Conservation (phyloP, 2,113 vertebrate species). For the Lophotis ruficrista region DNA sequence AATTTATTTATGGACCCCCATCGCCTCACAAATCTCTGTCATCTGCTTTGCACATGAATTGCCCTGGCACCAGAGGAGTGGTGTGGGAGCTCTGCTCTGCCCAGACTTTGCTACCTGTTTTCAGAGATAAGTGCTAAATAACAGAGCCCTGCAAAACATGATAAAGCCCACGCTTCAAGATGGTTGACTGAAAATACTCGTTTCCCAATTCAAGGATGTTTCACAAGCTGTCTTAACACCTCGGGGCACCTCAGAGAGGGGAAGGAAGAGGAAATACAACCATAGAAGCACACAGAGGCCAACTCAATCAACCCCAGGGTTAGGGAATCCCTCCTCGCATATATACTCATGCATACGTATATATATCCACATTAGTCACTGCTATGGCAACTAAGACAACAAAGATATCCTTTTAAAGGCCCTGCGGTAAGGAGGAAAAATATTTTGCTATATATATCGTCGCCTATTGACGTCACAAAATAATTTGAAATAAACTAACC, state of each 20-base stretch:
- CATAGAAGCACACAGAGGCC: not conserved
- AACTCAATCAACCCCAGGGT: constrained; percentile 5
- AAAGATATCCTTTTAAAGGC: constrained; percentile 67
- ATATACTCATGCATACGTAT: not conserved
- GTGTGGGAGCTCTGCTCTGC: not conserved
- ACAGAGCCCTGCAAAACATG: not conserved
- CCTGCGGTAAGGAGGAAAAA: constrained; percentile 55
- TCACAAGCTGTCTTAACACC: not conserved
- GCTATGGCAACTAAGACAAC: constrained; percentile 69
- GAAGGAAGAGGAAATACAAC: constrained; percentile 24
- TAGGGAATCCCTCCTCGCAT: constrained; percentile 51
- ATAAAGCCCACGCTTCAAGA: not conserved
- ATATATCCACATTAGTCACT: constrained; percentile 22
- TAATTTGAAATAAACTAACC: constrained; percentile 68
- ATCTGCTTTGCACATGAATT: not conserved
- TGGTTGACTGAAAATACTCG: not conserved
- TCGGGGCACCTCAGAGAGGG: not conserved
- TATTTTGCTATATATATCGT: constrained; percentile 68
- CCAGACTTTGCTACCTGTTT: not conserved
- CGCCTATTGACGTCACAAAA: constrained; percentile 55
- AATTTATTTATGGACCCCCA: constrained; percentile 12
- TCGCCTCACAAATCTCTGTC: not conserved
- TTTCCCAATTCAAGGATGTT: not conserved
- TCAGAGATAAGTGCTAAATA: not conserved
- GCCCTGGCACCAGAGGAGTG: not conserved